A percentile compares a stretch with the other conserved stretches of the same genome.
phyloP scores from a whole-genome alignment of 37 sponge, comb jelly and placozoan genomes.

The Bolinopsis microptera region DNA sequence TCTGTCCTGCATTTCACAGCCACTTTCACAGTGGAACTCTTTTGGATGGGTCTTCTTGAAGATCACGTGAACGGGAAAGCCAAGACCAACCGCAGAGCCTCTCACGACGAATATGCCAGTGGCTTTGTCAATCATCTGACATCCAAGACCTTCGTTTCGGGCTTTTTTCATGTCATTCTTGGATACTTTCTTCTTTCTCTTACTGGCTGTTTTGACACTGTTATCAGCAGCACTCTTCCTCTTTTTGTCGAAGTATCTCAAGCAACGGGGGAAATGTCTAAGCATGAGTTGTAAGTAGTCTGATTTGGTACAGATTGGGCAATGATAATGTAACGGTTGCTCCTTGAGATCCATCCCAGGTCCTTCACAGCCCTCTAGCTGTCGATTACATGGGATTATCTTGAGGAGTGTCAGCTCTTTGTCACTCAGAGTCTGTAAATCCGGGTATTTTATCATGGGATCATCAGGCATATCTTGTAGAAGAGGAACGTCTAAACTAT shows the following conservation, averaged over 20 bases:
- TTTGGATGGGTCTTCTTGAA: slow-evolving; percentile 65
- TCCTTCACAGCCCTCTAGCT: not conserved
- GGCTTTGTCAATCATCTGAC: slow-evolving; percentile 33
- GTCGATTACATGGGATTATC: slow-evolving; percentile 33
- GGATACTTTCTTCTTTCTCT: slow-evolving; percentile 19
- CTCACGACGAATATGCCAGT: slow-evolving; percentile 30
- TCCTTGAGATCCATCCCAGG: not conserved
- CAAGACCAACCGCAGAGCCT: slow-evolving; percentile 63
- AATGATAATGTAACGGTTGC: slow-evolving; percentile 31
- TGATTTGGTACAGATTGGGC: slow-evolving; percentile 62
- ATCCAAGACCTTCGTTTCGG: slow-evolving; percentile 42
- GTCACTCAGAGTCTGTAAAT: slow-evolving; percentile 35
- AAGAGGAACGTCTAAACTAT: not conserved
- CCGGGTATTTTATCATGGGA: slow-evolving; percentile 1
- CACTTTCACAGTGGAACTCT: slow-evolving; percentile 63
- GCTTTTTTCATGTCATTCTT: slow-evolving; percentile 52
- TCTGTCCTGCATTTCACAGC: slow-evolving; percentile 63
- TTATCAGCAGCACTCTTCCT: not conserved
- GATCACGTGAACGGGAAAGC: slow-evolving; percentile 56
- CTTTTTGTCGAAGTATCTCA: slow-evolving; percentile 39
- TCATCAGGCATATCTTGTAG: slow-evolving; percentile 19
- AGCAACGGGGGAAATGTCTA: slow-evolving; percentile 33
- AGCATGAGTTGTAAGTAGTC: slow-evolving; percentile 50
- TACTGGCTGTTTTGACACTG: not conserved
- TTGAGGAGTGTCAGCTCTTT: slow-evolving; percentile 45